phyloP scores from a whole-genome alignment of 1,140 invertebrate species.

The Brachionus rubens region DNA sequence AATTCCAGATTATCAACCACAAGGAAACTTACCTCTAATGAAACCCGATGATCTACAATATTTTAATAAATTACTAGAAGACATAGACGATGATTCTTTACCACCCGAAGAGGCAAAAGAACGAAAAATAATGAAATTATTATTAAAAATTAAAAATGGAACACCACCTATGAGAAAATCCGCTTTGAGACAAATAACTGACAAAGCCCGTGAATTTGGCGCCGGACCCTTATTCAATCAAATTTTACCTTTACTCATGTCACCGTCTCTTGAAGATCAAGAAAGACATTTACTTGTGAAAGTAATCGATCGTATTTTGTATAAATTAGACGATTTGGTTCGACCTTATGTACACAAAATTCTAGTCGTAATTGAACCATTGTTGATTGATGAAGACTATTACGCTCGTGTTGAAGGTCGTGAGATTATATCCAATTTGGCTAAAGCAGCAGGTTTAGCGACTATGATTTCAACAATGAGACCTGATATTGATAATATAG shows the following conservation, averaged over 20 bases:
- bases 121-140: conserved; percentile 95
- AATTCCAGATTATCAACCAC: conserved; percentile 92
- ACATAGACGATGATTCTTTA: conserved; percentile 92
- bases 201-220: conserved; percentile 93
- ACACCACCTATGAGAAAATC: conserved; percentile 98
- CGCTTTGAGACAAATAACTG: conserved; percentile 55
- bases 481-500: conserved; percentile 99
- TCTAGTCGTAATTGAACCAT: conserved; percentile 95
- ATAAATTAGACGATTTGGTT: conserved; percentile 97
- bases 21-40: conserved; percentile 92
- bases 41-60: conserved; percentile 99
- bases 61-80: conserved; percentile 94
- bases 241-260: conserved; percentile 96
- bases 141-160: conserved; percentile 98
- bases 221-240: conserved; percentile 98
- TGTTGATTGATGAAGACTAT: conserved; percentile 99
- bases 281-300: conserved; percentile 98
- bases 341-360: conserved; percentile 99
- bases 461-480: conserved; percentile 99
- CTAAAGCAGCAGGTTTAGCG: conserved; percentile 97
- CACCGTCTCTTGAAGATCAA: conserved; percentile 96
- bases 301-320: conserved; percentile 94
- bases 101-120: conserved; percentile 96
- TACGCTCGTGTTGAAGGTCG: conserved; percentile 97
- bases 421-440: conserved; percentile 98